Conservation (phyloP, 2,888 invertebrate species). For the Pristionchus exspectatus region DNA sequence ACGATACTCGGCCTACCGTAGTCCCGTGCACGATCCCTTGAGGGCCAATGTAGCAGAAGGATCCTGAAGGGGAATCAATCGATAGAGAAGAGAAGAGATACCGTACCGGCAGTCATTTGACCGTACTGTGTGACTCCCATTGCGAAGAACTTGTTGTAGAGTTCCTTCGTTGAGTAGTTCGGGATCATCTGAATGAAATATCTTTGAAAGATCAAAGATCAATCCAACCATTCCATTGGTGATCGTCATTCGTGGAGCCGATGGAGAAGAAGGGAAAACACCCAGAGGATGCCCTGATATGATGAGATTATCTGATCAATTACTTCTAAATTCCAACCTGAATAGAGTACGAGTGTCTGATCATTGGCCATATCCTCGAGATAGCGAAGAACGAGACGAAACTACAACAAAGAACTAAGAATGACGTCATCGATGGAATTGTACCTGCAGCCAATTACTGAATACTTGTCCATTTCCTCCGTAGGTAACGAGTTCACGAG, state of each 20-base stretch:
- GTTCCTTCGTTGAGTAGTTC: conserved; percentile 82
- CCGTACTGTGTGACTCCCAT: conserved; percentile 84
- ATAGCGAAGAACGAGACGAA: conserved; percentile 83
- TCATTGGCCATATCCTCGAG: conserved; percentile 82
- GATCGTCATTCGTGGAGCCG: conserved; percentile 83
- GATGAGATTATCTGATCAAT: neutral
- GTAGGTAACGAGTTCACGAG: conserved; percentile 84
- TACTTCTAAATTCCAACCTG: conserved; percentile 77
- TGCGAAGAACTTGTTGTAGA: conserved; percentile 84
- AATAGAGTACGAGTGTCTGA: conserved; percentile 84
- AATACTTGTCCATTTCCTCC: conserved; percentile 85
- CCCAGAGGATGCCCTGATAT: conserved; percentile 83
- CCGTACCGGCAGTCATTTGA: conserved; percentile 84
- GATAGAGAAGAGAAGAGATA: conserved; percentile 70
- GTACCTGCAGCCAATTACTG: conserved; percentile 81
- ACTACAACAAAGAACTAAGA: conserved; percentile 79
- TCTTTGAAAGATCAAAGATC: neutral
- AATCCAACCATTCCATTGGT: conserved; percentile 83
- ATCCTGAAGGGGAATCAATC: conserved; percentile 47
- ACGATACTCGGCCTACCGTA: conserved; percentile 80
- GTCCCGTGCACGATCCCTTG: conserved; percentile 85
- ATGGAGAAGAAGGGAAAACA: conserved; percentile 81
- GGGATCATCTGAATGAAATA: conserved; percentile 81
- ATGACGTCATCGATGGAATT: neutral
- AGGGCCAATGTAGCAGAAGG: conserved; percentile 84